phyloP scores from a whole-genome alignment of 2,888 invertebrate genomes.

The Nasonovia ribisnigri region DNA sequence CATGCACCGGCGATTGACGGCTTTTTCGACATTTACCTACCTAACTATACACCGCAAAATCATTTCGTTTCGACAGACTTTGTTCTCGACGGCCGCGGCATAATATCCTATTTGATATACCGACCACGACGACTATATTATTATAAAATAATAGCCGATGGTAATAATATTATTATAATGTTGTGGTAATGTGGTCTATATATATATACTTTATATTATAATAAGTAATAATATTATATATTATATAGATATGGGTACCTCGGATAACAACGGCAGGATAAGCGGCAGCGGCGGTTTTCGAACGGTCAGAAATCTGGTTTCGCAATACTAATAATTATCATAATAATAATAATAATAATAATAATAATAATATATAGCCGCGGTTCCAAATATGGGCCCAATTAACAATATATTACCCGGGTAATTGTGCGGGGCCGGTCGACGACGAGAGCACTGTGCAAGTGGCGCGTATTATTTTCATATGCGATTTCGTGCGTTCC shows the following conservation, averaged over 20 bases:
- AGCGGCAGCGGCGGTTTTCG: background rate
- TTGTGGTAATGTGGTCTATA: background rate
- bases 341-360: background rate
- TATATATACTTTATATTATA: background rate
- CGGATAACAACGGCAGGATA: background rate
- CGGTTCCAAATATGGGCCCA: constrained; percentile 61
- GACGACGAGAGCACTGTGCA: too few relatives aligned
- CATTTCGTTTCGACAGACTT: background rate
- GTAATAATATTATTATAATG: background rate
- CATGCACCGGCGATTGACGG: background rate
- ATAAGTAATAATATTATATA: background rate
- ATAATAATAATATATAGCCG: background rate
- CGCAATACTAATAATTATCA: constrained; percentile 18
- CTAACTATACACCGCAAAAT: background rate
- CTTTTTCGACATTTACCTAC: background rate
- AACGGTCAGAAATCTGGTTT: constrained; percentile 51
- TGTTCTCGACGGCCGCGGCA: background rate
- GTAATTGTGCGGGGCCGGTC: constrained; percentile 29
- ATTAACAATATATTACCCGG: constrained; percentile 61
- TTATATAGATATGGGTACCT: background rate
- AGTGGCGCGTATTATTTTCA: constrained; percentile 19
- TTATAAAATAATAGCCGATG: background rate
- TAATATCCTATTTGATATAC: background rate
- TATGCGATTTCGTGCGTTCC: constrained; percentile 21
- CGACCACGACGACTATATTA: too few relatives aligned